Base-by-base conservation (phyloP, 1,140 invertebrate species). In the Coptotermes formosanus region DNA sequence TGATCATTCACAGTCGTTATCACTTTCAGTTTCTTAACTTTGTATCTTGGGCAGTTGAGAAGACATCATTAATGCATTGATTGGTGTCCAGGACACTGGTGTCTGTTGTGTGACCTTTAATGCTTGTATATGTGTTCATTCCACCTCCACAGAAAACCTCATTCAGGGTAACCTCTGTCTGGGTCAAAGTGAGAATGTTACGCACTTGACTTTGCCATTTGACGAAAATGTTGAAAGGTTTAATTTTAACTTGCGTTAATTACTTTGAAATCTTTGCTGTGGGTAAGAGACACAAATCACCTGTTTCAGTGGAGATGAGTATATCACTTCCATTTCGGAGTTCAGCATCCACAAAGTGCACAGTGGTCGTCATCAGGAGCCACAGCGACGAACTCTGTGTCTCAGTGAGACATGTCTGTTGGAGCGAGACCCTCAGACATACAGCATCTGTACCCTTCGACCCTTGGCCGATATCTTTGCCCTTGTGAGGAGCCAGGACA, bases 381-480 rank as follows among this genome's bases (percentile, higher is more conserved):
- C 95, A 9, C 95, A 97, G 52, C 92, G 96, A 88, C 93, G 98
- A 87, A 97, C 97, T 4, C 92, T 99, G n/a, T 99, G 98, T 90
- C 92, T 99, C 0, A 98, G 97, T 0, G 98, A 99, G 91, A 96
- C 96, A 0, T 99, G 98, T 92, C 92, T 99, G 32, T 91, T 99
- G 52, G 99, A 99, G 92, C 93, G 99, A 89, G 99, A 99, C 93
- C 97, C 97, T 43, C 96, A 97, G 89, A 98, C 98, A 1, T 99
- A 99, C 91, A 96, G 95, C 89, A 95, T 98, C 87, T 96, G 94
- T 88, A 98, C 98, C 38, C 92, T 98, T 59, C 95, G 97, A 88
- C 98, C 98, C 2, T 91, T 99, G 16, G 94, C 94, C 86, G 96
- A 97, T 90, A 96, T 99, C 30, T 99, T 98, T 92, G 96, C 98